These are phyloP conservation scores for Heterocephalus glaber DNA, from an alignment of 2,113 vertebrate genomes.

Conservation along the genomic window DNA sequence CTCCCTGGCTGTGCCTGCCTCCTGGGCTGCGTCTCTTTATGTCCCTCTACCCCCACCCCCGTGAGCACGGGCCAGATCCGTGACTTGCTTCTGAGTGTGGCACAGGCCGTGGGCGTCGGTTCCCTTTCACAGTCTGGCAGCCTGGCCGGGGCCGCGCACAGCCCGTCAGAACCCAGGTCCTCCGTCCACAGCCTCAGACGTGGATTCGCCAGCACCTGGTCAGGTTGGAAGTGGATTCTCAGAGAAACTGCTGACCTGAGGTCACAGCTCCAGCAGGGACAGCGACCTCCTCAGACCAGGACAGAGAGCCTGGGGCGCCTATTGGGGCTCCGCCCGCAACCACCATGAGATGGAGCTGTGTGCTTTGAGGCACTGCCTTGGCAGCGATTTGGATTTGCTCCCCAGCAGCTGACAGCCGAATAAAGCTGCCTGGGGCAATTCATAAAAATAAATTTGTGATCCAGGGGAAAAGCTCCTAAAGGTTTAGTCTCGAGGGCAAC, in stretches of 20 bases:
- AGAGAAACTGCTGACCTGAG: background rate
- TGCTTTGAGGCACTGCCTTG: background rate
- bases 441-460: background rate
- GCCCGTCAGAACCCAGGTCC: background rate
- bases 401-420: background rate
- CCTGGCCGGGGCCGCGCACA: background rate
- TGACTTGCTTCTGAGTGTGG: background rate
- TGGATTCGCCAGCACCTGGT: background rate
- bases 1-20: background rate
- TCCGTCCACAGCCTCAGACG: background rate
- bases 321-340: no score
- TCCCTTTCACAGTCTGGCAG: accelerated
- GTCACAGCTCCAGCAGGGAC: background rate
- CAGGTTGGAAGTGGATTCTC: background rate
- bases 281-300: background rate
- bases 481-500: background rate
- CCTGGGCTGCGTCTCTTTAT: no score
- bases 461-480: background rate
- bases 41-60: background rate
- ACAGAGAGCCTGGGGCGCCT: background rate
- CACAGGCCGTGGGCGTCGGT: background rate
- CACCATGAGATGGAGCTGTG: no score
- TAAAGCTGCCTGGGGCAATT: background rate
- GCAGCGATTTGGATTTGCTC: background rate
- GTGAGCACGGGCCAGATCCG: background rate